phyloP scores from a whole-genome alignment of 2,113 vertebrate species.

The Gopherus flavomarginatus region DNA sequence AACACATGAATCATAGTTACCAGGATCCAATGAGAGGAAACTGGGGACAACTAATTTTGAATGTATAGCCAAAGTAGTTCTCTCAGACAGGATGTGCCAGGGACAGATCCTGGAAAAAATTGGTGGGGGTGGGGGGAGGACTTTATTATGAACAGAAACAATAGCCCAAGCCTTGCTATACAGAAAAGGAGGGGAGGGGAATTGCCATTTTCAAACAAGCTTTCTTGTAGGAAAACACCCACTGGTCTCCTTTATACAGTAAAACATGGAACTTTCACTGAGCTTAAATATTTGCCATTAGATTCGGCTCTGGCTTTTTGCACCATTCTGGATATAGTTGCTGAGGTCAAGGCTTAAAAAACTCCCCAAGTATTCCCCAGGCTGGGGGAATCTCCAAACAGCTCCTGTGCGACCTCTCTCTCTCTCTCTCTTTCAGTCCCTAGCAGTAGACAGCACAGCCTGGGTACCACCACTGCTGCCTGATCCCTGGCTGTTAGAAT shows the following conservation, averaged over 20 bases:
- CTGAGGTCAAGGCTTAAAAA: background rate
- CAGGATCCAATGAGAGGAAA: background rate
- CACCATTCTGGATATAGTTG: background rate
- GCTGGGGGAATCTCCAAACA: background rate
- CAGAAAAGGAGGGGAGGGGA: background rate
- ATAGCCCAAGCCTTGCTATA: background rate
- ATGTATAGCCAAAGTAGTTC: background rate
- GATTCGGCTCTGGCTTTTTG: background rate
- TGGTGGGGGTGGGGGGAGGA: background rate
- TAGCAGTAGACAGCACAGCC: background rate
- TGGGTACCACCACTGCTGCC: background rate
- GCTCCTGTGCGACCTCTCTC: background rate
- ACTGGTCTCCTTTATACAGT: background rate
- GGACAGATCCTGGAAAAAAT: background rate
- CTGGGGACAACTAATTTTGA: background rate
- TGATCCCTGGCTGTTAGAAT: background rate
- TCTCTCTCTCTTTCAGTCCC: background rate
- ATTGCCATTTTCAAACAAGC: background rate
- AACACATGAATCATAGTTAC: rapidly evolving
- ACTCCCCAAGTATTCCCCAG: background rate
- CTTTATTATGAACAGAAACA: background rate
- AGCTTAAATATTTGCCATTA: background rate
- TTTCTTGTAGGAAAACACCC: background rate
- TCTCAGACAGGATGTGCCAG: background rate
- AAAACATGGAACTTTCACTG: background rate